phyloP scores from a whole-genome alignment of 1,140 invertebrate species.

The Reticulitermes speratus region DNA sequence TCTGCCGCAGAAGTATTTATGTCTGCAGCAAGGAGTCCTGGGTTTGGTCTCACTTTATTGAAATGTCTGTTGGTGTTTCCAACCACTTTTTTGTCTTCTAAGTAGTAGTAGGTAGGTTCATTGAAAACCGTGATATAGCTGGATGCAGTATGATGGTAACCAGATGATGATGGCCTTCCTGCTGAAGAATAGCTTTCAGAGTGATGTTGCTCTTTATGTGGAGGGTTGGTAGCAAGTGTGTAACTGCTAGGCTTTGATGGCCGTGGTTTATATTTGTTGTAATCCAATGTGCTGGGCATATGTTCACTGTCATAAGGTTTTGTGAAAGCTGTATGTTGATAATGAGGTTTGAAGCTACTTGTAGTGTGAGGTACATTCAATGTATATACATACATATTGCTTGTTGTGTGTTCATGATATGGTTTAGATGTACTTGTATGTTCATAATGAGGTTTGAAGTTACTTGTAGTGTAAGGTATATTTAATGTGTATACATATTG shows the following conservation, averaged over 20 bases:
- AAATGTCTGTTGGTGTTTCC: not conserved
- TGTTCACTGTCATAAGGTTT: not conserved
- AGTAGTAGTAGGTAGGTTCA: constrained; percentile 20
- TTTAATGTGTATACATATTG: not conserved
- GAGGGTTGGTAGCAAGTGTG: not conserved
- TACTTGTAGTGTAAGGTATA: not conserved
- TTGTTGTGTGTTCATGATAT: constrained; percentile 21
- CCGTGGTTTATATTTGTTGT: constrained; percentile 24
- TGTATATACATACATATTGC: not conserved
- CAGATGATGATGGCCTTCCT: not conserved
- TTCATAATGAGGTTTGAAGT: not conserved
- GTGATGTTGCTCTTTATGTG: not conserved
- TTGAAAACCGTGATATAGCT: constrained; percentile 2
- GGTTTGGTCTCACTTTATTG: not conserved
- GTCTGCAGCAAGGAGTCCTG: not conserved
- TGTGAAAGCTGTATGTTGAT: not conserved
- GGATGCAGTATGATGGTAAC: not conserved
- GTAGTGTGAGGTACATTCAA: not conserved
- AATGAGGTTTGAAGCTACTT: not conserved
- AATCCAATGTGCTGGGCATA: not conserved
- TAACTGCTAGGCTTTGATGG: not conserved
- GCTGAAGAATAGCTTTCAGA: not conserved
- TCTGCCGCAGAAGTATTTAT: not conserved
- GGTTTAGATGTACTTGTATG: not conserved
- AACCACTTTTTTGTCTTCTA: not conserved